A percentile compares a stretch with the other conserved stretches of the same genome.
Conservation (phyloP, 2,797 vertebrate genomes). For the Siniperca undulata region DNA sequence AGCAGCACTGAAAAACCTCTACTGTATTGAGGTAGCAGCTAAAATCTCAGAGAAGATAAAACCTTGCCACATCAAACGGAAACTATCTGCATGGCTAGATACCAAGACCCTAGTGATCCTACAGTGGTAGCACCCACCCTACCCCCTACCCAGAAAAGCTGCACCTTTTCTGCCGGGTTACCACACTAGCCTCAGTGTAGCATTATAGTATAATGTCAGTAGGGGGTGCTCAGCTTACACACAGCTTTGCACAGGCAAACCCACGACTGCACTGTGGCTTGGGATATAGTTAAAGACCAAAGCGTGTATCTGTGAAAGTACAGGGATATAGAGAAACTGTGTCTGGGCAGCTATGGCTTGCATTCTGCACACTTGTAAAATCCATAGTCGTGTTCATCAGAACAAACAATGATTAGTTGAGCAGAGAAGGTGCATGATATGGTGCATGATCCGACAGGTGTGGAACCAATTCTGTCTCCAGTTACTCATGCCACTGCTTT, state of each 20-base stretch:
- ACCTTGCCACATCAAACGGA: not conserved
- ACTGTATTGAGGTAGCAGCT: not conserved
- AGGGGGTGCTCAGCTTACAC: too few species aligned
- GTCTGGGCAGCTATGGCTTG: not conserved
- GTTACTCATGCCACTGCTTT: not conserved
- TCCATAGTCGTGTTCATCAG: not conserved
- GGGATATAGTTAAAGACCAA: too few species aligned
- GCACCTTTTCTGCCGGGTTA: not conserved
- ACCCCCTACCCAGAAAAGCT: too few species aligned
- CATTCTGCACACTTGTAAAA: not conserved
- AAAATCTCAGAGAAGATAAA: not conserved
- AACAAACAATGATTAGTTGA: not conserved
- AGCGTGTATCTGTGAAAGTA: too few species aligned
- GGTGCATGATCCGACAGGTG: too few species aligned
- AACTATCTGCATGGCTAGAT: not conserved
- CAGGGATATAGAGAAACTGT: not conserved
- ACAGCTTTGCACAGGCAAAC: not conserved
- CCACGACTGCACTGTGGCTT: not conserved
- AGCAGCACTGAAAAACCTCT: not conserved
- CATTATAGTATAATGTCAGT: too few species aligned
- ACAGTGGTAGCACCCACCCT: too few species aligned
- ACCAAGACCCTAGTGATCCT: too few species aligned
- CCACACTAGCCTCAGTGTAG: too few species aligned
- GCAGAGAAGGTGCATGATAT: not conserved
- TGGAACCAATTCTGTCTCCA: not conserved